phyloP scores from a whole-genome alignment of 2,113 vertebrate species.

The Halcyon senegalensis region DNA sequence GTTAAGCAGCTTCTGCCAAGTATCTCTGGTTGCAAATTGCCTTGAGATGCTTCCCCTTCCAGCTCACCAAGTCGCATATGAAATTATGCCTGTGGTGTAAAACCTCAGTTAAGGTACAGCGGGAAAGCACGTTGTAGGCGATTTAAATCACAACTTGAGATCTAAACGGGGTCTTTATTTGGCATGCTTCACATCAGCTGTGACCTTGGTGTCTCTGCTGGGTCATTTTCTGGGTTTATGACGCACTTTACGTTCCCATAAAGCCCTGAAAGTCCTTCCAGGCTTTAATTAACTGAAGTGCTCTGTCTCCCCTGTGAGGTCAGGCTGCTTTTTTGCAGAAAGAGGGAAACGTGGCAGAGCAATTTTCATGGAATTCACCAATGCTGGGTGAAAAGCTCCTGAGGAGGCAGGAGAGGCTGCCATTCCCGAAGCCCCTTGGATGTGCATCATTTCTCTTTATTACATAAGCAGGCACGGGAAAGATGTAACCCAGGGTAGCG shows the following conservation, averaged over 20 bases:
- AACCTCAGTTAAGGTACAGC: background rate
- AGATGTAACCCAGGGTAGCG: background rate
- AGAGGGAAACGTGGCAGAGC: background rate
- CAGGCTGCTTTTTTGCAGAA: background rate
- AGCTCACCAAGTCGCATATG: background rate
- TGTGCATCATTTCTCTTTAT: background rate
- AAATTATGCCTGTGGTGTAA: background rate
- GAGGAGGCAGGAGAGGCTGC: background rate
- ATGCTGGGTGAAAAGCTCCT: background rate
- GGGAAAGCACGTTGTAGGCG: background rate
- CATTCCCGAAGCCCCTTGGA: background rate
- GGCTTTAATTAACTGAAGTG: background rate
- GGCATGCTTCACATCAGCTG: background rate
- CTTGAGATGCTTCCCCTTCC: background rate
- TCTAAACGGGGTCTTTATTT: background rate
- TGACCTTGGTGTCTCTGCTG: background rate
- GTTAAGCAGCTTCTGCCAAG: background rate
- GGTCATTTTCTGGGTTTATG: conserved; percentile 28
- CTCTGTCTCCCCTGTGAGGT: background rate
- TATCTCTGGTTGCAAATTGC: background rate
- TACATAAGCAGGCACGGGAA: background rate
- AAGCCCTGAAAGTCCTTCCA: background rate
- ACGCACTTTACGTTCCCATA: background rate
- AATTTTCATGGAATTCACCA: background rate
- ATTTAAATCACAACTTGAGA: background rate